phyloP scores from a whole-genome alignment of 2,113 vertebrate species.

The Clupea harengus region DNA sequence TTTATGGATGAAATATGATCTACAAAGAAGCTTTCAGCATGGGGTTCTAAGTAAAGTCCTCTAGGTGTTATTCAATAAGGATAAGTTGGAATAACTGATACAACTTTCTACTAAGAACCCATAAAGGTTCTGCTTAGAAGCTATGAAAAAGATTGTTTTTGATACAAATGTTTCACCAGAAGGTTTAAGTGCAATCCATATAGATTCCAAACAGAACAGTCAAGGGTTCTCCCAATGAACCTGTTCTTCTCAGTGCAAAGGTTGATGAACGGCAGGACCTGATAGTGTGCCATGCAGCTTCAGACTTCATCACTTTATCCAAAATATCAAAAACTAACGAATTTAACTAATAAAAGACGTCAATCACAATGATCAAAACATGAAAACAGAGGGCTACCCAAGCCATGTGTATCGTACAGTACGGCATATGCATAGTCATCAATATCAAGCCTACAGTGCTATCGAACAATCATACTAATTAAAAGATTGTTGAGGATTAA shows the following conservation, averaged over 20 bases:
- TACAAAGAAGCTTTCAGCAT: neutral
- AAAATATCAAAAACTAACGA: neutral
- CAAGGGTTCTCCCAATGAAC: neutral
- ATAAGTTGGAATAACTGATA: neutral
- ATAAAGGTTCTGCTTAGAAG: neutral
- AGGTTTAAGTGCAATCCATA: neutral
- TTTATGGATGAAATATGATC: neutral
- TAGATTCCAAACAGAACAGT: neutral
- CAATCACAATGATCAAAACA: neutral
- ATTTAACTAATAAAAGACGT: constrained; percentile 25
- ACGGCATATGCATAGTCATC: constrained; percentile 70
- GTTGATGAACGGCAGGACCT: neutral
- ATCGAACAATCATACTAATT: constrained; percentile 58
- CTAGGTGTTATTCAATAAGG: neutral
- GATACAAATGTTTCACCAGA: neutral
- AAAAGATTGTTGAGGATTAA: constrained; percentile 49
- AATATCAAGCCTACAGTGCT: constrained; percentile 57
- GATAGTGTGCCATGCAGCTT: neutral
- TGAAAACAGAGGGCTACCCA: constrained; percentile 27
- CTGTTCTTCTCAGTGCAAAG: neutral
- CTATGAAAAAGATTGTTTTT: neutral
- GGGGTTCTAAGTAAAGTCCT: neutral
- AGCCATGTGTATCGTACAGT: constrained; percentile 53
- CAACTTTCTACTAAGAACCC: neutral
- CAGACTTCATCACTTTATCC: neutral